Evolutionary conservation across 2,797 vertebrate genomes (phyloP).

Genomic region (Spea hammondii): DNA sequence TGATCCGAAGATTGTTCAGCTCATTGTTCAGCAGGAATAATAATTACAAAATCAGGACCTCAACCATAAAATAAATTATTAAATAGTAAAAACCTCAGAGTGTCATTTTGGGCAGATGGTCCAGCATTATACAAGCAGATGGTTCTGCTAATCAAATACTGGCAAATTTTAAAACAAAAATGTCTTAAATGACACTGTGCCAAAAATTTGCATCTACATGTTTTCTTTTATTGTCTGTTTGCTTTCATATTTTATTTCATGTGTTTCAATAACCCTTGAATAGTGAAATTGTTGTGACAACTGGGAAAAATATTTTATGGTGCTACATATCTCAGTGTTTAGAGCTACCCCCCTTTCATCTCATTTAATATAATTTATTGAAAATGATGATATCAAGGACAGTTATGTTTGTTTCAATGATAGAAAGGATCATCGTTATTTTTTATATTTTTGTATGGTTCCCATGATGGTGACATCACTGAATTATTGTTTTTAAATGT

Average conservation of each 20-base stretch:
- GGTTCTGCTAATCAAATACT: constrained; percentile 71
- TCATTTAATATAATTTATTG: neutral
- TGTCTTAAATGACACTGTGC: constrained; percentile 67
- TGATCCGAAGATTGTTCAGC: too few species aligned
- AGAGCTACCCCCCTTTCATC: neutral
- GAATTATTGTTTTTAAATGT: too few species aligned
- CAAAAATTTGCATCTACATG: constrained; percentile 65
- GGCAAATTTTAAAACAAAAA: constrained; percentile 67
- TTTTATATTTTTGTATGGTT: too few species aligned
- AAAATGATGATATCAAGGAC: too few species aligned
- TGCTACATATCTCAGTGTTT: neutral
- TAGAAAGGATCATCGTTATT: too few species aligned
- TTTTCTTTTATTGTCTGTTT: constrained; percentile 56
- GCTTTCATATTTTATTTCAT: constrained; percentile 56
- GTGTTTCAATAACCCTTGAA: constrained; percentile 55
- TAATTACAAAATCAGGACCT: neutral
- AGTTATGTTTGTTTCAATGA: too few species aligned
- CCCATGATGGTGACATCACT: too few species aligned
- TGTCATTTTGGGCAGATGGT: constrained; percentile 68
- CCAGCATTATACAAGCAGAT: constrained; percentile 67
- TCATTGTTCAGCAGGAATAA: too few species aligned
- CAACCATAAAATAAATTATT: neutral
- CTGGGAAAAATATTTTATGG: neutral
- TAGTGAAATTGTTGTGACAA: neutral
- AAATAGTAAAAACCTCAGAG: constrained; percentile 52